These are phyloP conservation scores for Scyliorhinus canicula DNA, from an alignment of 2,797 vertebrate species.

Conservation along the genomic window DNA sequence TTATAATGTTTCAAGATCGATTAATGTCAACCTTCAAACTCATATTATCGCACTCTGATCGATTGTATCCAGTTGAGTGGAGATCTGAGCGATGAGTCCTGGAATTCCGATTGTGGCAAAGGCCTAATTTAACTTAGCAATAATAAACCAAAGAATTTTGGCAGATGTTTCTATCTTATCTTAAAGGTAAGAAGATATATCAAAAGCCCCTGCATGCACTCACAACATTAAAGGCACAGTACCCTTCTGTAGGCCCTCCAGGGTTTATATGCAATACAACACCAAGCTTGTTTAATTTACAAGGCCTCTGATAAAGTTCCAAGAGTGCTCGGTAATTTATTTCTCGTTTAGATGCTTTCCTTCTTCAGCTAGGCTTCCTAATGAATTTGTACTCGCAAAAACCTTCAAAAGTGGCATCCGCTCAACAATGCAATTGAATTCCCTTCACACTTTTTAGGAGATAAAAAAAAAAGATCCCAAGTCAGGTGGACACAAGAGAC, in stretches of 20 bases:
- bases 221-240: neutral
- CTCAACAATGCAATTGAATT: neutral
- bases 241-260: neutral
- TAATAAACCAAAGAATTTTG: neutral
- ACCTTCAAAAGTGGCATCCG: neutral
- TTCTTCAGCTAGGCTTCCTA: neutral
- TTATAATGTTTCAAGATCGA: slow-evolving; percentile 18
- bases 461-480: neutral
- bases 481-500: neutral
- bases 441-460: neutral
- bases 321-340: neutral
- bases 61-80: neutral
- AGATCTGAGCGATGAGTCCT: neutral
- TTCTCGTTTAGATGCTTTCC: neutral
- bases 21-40: slow-evolving; percentile 19
- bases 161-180: neutral
- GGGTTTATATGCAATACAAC: neutral
- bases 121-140: neutral
- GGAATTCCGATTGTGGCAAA: neutral
- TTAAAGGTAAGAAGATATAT: neutral
- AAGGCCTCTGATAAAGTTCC: neutral
- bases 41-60: slow-evolving; percentile 8
- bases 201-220: neutral
- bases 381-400: neutral
- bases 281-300: neutral